Percentiles rank a stretch among this genome's conserved stretches.
Evolutionary conservation across 2,888 invertebrate genomes (phyloP).

Genomic region (Drosophila parthenogenetica): DNA sequence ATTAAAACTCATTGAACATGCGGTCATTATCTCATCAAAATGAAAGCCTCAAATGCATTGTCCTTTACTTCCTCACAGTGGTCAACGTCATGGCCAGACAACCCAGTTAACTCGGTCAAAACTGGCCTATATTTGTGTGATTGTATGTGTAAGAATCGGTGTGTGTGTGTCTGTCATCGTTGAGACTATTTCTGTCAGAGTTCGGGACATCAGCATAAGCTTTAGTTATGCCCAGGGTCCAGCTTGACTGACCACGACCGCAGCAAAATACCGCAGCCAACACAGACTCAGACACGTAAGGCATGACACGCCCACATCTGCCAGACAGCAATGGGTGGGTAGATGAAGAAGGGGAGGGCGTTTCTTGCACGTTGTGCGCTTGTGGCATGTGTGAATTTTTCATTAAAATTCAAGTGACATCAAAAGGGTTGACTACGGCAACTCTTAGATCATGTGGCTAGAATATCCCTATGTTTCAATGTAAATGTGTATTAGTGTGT

Average conservation of each 20-base stretch:
- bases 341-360: background rate
- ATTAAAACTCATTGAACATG: constrained; percentile 57
- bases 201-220: constrained; percentile 46
- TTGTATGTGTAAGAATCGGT: background rate
- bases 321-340: constrained; percentile 15
- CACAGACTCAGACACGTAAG: constrained; percentile 55
- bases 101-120: constrained; percentile 20
- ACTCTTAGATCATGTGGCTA: constrained; percentile 32
- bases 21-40: constrained; percentile 53
- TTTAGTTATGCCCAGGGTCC: constrained; percentile 54
- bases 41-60: constrained; percentile 24
- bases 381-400: constrained; percentile 81
- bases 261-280: constrained; percentile 61
- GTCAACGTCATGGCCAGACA: constrained; percentile 61
- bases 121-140: background rate
- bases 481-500: constrained; percentile 1
- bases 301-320: constrained; percentile 51
- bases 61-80: constrained; percentile 24
- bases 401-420: constrained; percentile 83
- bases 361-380: constrained; percentile 70
- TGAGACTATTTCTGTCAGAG: constrained; percentile 70
- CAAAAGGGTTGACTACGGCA: constrained; percentile 77
- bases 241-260: constrained; percentile 74
- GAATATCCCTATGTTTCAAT: constrained; percentile 12
- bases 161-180: constrained; percentile 23